Conservation (phyloP, 1,140 invertebrate genomes). For the Ptiloglossa arizonensis region DNA sequence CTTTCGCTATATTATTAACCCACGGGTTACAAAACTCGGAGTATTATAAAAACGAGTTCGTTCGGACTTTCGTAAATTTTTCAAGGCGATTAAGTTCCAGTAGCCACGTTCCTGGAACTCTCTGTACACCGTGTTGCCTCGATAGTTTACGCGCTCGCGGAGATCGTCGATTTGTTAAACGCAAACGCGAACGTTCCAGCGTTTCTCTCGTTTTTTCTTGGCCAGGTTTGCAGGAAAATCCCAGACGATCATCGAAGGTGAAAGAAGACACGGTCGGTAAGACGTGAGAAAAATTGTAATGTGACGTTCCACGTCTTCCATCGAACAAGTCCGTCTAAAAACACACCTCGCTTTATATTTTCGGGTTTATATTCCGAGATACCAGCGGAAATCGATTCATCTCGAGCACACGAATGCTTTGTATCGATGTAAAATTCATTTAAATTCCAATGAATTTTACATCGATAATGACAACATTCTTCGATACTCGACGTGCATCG, state of each 20-base stretch:
- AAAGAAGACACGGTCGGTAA: background rate
- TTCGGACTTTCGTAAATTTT: too few species aligned
- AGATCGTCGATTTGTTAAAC: background rate
- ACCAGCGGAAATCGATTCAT: background rate
- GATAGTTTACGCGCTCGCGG: background rate
- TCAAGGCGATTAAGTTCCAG: too few species aligned
- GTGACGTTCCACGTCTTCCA: background rate
- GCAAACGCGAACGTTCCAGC: background rate
- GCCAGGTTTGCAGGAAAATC: constrained; percentile 1
- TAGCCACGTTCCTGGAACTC: too few species aligned
- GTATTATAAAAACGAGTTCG: too few species aligned
- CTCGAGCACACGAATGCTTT: too few species aligned
- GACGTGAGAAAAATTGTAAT: constrained; percentile 16
- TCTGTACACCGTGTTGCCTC: too few species aligned
- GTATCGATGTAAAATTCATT: too few species aligned
- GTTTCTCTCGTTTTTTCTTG: constrained; percentile 4
- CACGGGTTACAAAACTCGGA: too few species aligned
- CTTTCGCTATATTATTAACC: too few species aligned
- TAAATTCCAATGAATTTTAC: too few species aligned
- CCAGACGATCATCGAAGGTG: constrained; percentile 23
- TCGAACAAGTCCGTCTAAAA: background rate
- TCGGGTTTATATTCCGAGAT: background rate
- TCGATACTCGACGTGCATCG: too few species aligned
- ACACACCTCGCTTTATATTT: background rate
- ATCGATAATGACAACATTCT: too few species aligned